These are phyloP conservation scores for Megaceryle alcyon DNA, from an alignment of 2,797 vertebrate genomes.

Conservation along the genomic window DNA sequence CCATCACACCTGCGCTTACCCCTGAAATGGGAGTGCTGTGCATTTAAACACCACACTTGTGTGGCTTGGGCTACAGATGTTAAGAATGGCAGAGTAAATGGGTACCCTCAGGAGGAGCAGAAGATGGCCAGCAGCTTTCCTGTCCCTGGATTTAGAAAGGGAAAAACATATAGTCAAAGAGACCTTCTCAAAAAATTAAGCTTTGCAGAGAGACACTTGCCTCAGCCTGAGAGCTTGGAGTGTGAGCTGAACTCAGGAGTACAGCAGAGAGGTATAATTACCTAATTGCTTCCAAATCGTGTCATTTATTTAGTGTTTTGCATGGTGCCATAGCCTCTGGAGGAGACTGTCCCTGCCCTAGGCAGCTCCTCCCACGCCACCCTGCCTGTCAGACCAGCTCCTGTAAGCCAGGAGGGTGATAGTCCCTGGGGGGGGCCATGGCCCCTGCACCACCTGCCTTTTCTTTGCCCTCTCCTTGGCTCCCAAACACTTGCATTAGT, in stretches of 20 bases:
- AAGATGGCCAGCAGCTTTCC: not conserved
- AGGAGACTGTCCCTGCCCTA: not conserved
- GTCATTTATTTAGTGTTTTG: not conserved
- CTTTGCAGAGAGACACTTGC: not conserved
- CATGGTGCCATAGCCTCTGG: not conserved
- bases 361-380: not conserved
- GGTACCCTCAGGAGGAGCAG: not conserved
- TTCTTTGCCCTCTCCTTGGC: not conserved
- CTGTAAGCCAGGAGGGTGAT: not conserved
- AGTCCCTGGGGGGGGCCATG: accelerated
- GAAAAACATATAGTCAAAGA: accelerated
- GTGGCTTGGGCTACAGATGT: not conserved
- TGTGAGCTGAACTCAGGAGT: not conserved
- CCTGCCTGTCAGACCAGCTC: not conserved
- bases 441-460: not conserved
- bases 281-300: not conserved
- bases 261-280: constrained; percentile 1
- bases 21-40: not conserved
- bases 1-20: not conserved
- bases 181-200: not conserved
- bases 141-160: not conserved
- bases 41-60: not conserved
- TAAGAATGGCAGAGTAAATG: not conserved
- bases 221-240: not conserved
- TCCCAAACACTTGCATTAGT: not conserved